Base-by-base conservation (phyloP, 2,797 vertebrate species). In the Bradypodion ventrale region DNA sequence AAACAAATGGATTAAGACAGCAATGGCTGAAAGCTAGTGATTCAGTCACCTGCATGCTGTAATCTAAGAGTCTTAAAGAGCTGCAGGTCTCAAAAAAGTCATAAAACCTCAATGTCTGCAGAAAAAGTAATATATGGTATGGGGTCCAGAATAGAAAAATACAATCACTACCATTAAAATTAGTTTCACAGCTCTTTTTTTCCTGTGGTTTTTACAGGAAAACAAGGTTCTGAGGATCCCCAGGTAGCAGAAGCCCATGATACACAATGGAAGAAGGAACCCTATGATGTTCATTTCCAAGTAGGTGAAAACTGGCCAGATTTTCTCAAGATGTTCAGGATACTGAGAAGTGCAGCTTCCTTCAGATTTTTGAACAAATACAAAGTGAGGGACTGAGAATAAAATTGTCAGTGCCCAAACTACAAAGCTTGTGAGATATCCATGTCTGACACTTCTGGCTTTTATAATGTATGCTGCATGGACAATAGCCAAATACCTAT, bases 1-100 rank as follows among this genome's bases (percentile, higher is more conserved):
- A 99, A 85, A 99, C 96, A n/a, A 99, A 10, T 27, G 98, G 98
- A 81, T 99, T 99, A 46, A 99, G 94, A 84, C 98, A 98, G 75
- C 97, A 98, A 88, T 99, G 98, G 32, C 94, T 95, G 85, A 98
- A 98, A 0, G 97, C 97, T 0, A 99, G 56, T 7, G 93, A 94
- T 93, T 98, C 98, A 0, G 97, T 97, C 84, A 97, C 85, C 16
- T 94, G 94, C 84, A 97, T 89, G 7, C 95, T 93, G 0, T 96
- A 3, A 44, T 15, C 87, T 73, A 98, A 27, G 2, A 63, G 75
- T 66, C 91, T 94, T 89, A 95, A 96, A 4, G 56, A 42, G 0
- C 92, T 63, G 68, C 98, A 98, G 0, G 1, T 65, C 0, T 56
- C 12, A 19, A 97, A 89, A 10, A 92, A 0, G 0, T 66, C 1